Evolutionary conservation across 2,113 vertebrate species (phyloP).

Genomic region (Pseudopipra pipra): DNA sequence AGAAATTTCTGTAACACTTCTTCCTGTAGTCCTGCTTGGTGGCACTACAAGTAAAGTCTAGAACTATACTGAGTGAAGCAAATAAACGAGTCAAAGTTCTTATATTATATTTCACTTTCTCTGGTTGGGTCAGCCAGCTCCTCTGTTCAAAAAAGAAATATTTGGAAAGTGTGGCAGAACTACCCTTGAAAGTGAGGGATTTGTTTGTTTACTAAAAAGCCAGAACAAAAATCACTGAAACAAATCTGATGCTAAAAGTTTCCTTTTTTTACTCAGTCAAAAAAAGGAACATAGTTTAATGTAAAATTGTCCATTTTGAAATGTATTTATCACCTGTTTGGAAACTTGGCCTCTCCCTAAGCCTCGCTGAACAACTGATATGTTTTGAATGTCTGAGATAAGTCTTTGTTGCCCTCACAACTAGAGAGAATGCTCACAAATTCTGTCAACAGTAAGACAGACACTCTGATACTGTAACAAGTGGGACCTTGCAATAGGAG

Average conservation of each 20-base stretch:
- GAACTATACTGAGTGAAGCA: neutral
- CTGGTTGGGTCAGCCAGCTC: neutral
- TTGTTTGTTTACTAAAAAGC: neutral
- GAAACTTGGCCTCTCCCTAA: neutral
- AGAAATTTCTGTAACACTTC: neutral
- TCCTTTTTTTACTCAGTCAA: neutral
- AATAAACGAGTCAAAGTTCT: neutral
- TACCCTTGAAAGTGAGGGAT: neutral
- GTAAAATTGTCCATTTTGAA: neutral
- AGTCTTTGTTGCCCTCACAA: neutral
- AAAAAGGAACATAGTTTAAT: neutral
- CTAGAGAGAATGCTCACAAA: neutral
- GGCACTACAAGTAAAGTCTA: neutral
- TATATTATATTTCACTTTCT: neutral
- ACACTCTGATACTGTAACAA: neutral
- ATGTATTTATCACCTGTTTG: neutral
- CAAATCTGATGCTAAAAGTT: neutral
- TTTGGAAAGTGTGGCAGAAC: neutral
- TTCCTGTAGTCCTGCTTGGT: neutral
- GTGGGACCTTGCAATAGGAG: neutral
- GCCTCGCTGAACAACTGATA: neutral
- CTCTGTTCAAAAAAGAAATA: neutral
- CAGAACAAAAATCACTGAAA: neutral
- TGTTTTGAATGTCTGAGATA: rapidly evolving
- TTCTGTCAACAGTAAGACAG: neutral